Percentiles rank a stretch among this genome's conserved stretches.
These are phyloP conservation scores for Venturia canescens DNA, from an alignment of 1,140 invertebrate genomes.

Conservation along the genomic window DNA sequence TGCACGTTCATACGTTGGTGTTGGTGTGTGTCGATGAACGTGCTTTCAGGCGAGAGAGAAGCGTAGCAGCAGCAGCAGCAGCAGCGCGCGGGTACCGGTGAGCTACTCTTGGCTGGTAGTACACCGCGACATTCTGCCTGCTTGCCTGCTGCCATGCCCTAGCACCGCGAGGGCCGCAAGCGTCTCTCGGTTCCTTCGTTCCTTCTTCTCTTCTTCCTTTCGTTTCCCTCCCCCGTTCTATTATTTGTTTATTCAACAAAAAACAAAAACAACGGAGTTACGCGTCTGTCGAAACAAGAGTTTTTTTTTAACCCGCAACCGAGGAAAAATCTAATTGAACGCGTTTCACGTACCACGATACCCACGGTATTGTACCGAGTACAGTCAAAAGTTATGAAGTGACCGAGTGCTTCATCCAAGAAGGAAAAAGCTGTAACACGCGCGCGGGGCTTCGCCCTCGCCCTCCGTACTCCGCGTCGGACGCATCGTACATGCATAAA, in stretches of 20 bases:
- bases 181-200: constrained; percentile 61
- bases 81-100: constrained; percentile 33
- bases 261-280: background rate
- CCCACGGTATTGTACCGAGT: no score
- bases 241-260: constrained; percentile 45
- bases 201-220: constrained; percentile 59
- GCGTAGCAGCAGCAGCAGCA: background rate
- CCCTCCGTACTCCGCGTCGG: background rate
- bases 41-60: constrained; percentile 17
- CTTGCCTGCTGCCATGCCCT: constrained; percentile 73
- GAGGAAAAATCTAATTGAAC: no score
- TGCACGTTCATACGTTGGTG: background rate
- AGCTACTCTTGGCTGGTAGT: constrained; percentile 65
- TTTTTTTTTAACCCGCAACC: no score
- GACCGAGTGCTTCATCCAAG: background rate
- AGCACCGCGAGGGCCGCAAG: constrained; percentile 62
- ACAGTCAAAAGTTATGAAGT: background rate
- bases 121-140: constrained; percentile 67
- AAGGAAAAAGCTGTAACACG: background rate
- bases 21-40: constrained; percentile 25
- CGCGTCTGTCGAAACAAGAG: background rate
- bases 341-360: no score
- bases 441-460: background rate
- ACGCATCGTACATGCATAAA: no score
- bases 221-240: constrained; percentile 52